phyloP scores from a whole-genome alignment of 2,797 vertebrate species.

The Sternarchorhynchus goeldii region DNA sequence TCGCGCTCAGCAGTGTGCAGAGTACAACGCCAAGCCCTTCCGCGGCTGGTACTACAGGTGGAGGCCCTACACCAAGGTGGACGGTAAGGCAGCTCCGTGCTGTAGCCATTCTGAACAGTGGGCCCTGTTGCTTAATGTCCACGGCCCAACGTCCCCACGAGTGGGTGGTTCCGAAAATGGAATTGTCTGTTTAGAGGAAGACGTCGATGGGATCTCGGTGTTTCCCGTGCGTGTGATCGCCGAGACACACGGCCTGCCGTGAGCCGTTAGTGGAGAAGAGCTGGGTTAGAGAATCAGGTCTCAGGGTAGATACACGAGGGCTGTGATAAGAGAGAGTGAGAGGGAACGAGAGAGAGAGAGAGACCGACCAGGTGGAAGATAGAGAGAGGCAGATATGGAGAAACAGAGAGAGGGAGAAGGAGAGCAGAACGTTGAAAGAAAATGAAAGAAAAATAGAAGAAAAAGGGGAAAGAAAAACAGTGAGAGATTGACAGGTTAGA shows the following conservation, averaged over 20 bases:
- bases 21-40: constrained; percentile 97
- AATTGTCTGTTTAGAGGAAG: constrained; percentile 29
- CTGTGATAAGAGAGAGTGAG: neutral
- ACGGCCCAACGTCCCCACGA: neutral
- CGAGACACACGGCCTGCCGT: constrained; percentile 72
- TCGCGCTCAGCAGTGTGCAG: constrained; percentile 92
- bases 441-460: too few species aligned
- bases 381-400: constrained; percentile 46
- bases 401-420: constrained; percentile 17
- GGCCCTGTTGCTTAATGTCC: too few species aligned
- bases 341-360: constrained; percentile 27
- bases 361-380: constrained; percentile 35
- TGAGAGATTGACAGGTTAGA: too few species aligned
- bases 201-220: neutral
- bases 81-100: constrained; percentile 75
- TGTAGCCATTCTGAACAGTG: neutral
- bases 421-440: too few species aligned
- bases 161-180: constrained; percentile 11
- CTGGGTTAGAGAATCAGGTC: constrained; percentile 65
- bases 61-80: constrained; percentile 96
- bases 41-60: constrained; percentile 98
- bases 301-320: constrained; percentile 59
- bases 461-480: too few species aligned
- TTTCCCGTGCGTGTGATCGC: constrained; percentile 53
- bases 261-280: constrained; percentile 54